phyloP scores from a whole-genome alignment of 2,888 invertebrate genomes.

The Dendrolimus pini region DNA sequence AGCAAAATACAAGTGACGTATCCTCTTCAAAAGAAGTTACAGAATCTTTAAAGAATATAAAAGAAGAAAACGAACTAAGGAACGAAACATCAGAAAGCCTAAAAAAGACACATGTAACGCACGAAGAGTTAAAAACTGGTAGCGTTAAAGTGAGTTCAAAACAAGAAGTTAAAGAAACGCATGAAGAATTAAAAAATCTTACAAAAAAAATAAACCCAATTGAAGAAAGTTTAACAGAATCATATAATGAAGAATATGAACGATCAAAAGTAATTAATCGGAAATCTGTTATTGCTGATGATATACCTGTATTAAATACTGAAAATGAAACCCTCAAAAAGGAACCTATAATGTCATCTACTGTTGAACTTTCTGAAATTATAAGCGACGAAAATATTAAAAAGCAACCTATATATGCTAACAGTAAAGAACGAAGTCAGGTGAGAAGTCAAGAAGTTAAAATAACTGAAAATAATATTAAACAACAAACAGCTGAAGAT shows the following conservation, averaged over 20 bases:
- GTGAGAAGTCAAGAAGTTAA: background rate
- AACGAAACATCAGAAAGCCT: conserved; percentile 18
- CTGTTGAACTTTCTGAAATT: background rate
- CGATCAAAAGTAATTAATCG: conserved; percentile 1
- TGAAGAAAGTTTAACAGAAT: background rate
- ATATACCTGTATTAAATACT: conserved; percentile 3
- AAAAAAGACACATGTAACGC: conserved; percentile 10
- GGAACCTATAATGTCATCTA: no score
- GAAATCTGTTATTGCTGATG: conserved; percentile 3
- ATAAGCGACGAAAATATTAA: conserved; percentile 4
- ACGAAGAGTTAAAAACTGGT: conserved; percentile 16
- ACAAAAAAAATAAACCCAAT: background rate
- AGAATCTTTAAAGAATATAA: conserved; percentile 1
- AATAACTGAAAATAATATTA: background rate
- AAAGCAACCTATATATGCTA: conserved; percentile 2
- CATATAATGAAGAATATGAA: background rate
- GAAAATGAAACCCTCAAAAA: no score
- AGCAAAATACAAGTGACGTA: conserved; percentile 6
- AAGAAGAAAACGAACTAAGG: conserved; percentile 14
- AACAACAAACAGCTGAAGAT: background rate
- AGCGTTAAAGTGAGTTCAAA: conserved; percentile 23
- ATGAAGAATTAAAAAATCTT: conserved; percentile 13
- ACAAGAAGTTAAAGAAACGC: conserved; percentile 28
- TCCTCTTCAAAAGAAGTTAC: conserved; percentile 1
- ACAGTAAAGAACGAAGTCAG: conserved; percentile 3